phyloP scores from a whole-genome alignment of 2,888 invertebrate genomes.

The Hyposoter dolosus region DNA sequence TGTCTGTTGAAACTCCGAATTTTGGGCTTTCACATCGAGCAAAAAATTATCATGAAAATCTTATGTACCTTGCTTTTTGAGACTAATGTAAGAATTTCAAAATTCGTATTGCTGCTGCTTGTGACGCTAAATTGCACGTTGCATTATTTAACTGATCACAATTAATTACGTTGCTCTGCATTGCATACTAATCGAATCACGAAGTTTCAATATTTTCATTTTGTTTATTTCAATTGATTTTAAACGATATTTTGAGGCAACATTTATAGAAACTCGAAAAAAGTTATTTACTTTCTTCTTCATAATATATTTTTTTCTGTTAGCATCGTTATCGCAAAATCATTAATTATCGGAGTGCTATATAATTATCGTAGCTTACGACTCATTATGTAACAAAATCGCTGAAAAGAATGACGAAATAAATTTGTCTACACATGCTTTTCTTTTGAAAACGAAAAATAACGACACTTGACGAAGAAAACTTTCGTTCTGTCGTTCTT shows the following conservation, averaged over 20 bases:
- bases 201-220: slow-evolving; percentile 12
- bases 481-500: not conserved
- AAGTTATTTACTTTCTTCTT: slow-evolving; percentile 29
- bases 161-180: slow-evolving; percentile 53
- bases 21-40: not conserved
- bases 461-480: not conserved
- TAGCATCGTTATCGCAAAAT: slow-evolving; percentile 72
- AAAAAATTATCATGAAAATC: slow-evolving; percentile 22
- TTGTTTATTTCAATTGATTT: slow-evolving; percentile 45
- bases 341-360: slow-evolving; percentile 59
- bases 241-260: slow-evolving; percentile 17
- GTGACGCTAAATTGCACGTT: slow-evolving; percentile 62
- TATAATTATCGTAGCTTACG: slow-evolving; percentile 56
- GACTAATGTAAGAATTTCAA: slow-evolving; percentile 23
- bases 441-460: not conserved
- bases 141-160: slow-evolving; percentile 54
- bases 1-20: not conserved
- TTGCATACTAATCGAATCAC: slow-evolving; percentile 36
- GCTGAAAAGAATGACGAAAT: slow-evolving; percentile 18
- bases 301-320: slow-evolving; percentile 55
- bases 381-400: slow-evolving; percentile 27
- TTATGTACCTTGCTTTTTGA: slow-evolving; percentile 22
- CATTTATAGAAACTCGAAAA: slow-evolving; percentile 13
- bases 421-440: not conserved
- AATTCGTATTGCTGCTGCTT: slow-evolving; percentile 42